phyloP scores from a whole-genome alignment of 2,113 vertebrate species.

The Orientallactaga bullata region DNA sequence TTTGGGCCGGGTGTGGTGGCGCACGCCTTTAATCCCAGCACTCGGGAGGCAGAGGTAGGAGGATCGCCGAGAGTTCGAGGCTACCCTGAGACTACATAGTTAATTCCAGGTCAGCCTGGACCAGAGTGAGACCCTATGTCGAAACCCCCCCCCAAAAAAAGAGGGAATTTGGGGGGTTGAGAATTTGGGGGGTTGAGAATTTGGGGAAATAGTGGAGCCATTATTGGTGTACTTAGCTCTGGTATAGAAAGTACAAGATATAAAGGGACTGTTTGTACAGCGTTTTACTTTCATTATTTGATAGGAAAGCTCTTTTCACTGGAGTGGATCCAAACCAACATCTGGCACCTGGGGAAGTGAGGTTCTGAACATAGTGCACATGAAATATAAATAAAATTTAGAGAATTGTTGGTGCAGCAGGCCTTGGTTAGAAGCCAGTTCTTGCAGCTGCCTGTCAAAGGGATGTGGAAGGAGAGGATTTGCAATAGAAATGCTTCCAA shows the following conservation, averaged over 20 bases:
- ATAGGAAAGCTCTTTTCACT: conserved; percentile 77
- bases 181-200: conserved; percentile 1
- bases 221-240: conserved; percentile 56
- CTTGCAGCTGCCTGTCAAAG: conserved; percentile 77
- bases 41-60: too few relatives aligned
- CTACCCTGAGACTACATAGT: too few relatives aligned
- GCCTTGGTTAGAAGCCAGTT: conserved; percentile 75
- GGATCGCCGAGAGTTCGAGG: too few relatives aligned
- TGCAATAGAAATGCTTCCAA: conserved; percentile 73
- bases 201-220: conserved; percentile 46
- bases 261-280: conserved; percentile 59
- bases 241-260: conserved; percentile 28
- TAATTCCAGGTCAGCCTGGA: too few relatives aligned
- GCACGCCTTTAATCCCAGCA: too few relatives aligned
- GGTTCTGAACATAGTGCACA: conserved; percentile 65
- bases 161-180: neutral
- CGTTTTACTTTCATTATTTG: conserved; percentile 74
- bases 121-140: too few relatives aligned
- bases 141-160: too few relatives aligned
- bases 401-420: conserved; percentile 75
- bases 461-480: conserved; percentile 68
- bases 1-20: too few relatives aligned
- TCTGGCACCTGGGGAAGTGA: conserved; percentile 81
- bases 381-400: conserved; percentile 82
- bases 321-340: conserved; percentile 79